These are phyloP conservation scores for Alloplasta piceator DNA, from an alignment of 2,888 invertebrate genomes.

Conservation along the genomic window DNA sequence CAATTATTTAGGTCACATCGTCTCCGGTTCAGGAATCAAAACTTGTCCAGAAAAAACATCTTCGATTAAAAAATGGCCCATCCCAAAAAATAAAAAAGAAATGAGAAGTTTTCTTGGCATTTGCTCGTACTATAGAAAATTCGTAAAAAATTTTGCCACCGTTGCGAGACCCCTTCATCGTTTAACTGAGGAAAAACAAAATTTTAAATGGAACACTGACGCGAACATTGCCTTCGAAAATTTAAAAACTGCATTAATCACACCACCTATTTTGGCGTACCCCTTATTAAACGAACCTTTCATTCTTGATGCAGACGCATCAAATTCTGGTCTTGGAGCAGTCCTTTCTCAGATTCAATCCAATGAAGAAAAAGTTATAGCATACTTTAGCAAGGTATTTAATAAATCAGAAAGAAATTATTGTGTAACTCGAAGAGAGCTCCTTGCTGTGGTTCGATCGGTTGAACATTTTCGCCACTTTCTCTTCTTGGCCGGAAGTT, in stretches of 20 bases:
- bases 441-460: not conserved
- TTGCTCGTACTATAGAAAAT: constrained; percentile 34
- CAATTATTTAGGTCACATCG: constrained; percentile 18
- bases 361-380: constrained; percentile 30
- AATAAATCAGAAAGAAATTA: constrained; percentile 30
- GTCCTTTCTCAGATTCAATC: constrained; percentile 15
- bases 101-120: constrained; percentile 17
- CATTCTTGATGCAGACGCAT: constrained; percentile 8
- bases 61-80: constrained; percentile 32
- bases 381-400: constrained; percentile 13
- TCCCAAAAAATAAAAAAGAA: constrained; percentile 23
- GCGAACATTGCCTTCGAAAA: not conserved
- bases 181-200: constrained; percentile 19
- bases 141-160: constrained; percentile 19
- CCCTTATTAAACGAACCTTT: constrained; percentile 4
- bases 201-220: not conserved
- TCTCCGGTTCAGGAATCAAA: constrained; percentile 11
- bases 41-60: constrained; percentile 32
- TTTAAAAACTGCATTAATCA: not conserved
- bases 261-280: constrained; percentile 2
- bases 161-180: constrained; percentile 30
- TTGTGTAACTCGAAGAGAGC: constrained; percentile 23
- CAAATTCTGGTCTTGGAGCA: not conserved
- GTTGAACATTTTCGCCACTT: no score
- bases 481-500: no score